These are phyloP conservation scores for Rhinichthys osculus DNA, from an alignment of 2,797 vertebrate genomes.

Conservation along the genomic window DNA sequence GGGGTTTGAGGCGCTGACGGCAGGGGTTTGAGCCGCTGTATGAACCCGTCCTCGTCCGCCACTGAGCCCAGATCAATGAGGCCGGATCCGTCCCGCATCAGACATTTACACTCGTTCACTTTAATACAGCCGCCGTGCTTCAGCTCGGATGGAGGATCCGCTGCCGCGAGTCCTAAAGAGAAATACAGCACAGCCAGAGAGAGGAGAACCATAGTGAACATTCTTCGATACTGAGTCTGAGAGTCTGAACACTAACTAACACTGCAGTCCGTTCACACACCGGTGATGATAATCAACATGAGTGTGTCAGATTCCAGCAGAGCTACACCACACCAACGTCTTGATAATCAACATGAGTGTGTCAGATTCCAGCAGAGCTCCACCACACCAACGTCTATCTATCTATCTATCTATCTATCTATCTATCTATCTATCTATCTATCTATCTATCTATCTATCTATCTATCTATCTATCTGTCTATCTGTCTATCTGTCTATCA, in stretches of 20 bases:
- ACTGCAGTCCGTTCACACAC: background rate
- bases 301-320: conserved; percentile 45
- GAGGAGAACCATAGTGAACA: background rate
- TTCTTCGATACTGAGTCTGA: background rate
- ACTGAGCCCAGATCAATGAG: conserved; percentile 74
- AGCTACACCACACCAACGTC: background rate
- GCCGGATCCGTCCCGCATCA: conserved; percentile 80
- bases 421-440: too few species aligned
- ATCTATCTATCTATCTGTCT: too few species aligned
- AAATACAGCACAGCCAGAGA: conserved; percentile 8
- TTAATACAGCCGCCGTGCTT: conserved; percentile 73
- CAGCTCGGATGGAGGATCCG: background rate
- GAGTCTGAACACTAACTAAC: background rate
- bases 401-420: too few species aligned
- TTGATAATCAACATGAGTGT: too few species aligned
- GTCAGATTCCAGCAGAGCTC: too few species aligned
- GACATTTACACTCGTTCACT: conserved; percentile 78
- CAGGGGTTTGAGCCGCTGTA: conserved; percentile 63
- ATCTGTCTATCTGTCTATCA: too few species aligned
- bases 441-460: too few species aligned
- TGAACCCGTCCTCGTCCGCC: conserved; percentile 71
- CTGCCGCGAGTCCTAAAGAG: background rate
- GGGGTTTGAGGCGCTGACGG: background rate
- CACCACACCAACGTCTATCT: too few species aligned
- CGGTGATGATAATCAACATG: conserved; percentile 32